Conservation (phyloP, 1,140 invertebrate species). For the Sycobia sp. region DNA sequence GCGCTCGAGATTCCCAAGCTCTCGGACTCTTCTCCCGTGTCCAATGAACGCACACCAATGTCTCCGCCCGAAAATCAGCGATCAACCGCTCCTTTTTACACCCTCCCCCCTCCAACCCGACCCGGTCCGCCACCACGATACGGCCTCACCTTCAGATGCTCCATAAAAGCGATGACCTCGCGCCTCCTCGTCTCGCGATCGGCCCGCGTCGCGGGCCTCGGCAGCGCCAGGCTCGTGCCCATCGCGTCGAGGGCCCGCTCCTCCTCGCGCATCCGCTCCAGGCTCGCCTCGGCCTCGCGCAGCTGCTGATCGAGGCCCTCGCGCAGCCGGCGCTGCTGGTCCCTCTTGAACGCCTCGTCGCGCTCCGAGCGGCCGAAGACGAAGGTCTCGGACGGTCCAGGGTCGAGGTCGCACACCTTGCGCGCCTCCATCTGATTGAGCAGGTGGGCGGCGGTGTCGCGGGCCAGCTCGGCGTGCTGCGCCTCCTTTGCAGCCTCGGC, state of each 20-base stretch:
- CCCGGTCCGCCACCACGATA: too few species aligned
- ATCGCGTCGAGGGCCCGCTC: constrained; percentile 6
- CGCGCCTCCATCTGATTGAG: constrained; percentile 3
- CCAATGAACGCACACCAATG: too few species aligned
- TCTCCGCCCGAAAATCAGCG: too few species aligned
- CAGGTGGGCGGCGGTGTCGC: not conserved
- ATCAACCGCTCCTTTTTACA: too few species aligned
- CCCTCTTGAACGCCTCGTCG: not conserved
- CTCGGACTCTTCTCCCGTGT: too few species aligned
- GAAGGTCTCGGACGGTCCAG: too few species aligned
- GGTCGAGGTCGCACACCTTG: not conserved
- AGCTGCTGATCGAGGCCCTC: constrained; percentile 13
- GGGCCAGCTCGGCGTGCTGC: not conserved
- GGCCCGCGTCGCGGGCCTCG: not conserved
- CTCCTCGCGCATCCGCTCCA: not conserved
- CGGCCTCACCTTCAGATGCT: constrained; percentile 8
- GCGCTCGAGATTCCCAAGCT: too few species aligned
- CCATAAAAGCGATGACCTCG: constrained; percentile 6
- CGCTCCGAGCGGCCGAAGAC: too few species aligned
- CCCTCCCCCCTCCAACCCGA: too few species aligned
- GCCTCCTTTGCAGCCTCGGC: not conserved
- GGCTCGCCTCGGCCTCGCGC: not conserved
- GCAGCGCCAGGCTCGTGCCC: not conserved
- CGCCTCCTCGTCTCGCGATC: not conserved
- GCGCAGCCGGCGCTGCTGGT: not conserved